A percentile compares a stretch with the other conserved stretches of the same genome.
Evolutionary conservation across 2,113 vertebrate species (phyloP).

Genomic region (Tetraodon nigroviridis): DNA sequence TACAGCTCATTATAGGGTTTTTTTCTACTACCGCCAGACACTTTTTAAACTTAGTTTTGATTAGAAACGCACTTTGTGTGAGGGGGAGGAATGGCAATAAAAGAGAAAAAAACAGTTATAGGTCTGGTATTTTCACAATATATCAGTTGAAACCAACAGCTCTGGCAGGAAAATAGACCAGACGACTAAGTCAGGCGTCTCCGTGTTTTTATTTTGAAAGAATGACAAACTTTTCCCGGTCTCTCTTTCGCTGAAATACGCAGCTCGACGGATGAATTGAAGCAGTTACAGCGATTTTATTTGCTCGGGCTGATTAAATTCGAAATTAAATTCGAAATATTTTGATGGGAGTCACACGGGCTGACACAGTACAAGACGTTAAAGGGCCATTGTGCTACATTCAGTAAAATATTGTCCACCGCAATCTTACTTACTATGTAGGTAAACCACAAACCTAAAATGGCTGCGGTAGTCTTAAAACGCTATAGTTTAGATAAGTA

Average conservation of each 20-base stretch:
- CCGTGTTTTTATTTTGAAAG: conserved; percentile 33
- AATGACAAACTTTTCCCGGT: neutral
- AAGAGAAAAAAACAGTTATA: too few relatives aligned
- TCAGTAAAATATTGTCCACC: neutral
- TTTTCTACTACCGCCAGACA: too few relatives aligned
- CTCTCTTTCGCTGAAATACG: rapidly evolving
- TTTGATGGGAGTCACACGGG: neutral
- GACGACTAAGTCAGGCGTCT: neutral
- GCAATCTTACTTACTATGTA: neutral
- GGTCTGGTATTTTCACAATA: too few relatives aligned
- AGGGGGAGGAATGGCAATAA: too few relatives aligned
- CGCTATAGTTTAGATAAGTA: neutral
- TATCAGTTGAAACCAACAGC: neutral
- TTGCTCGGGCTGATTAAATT: neutral
- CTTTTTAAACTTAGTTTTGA: too few relatives aligned
- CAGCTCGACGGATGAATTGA: conserved; percentile 22
- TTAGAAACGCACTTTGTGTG: too few relatives aligned
- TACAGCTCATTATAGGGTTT: too few relatives aligned
- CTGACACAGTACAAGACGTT: neutral
- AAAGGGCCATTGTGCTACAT: too few relatives aligned
- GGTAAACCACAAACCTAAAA: neutral
- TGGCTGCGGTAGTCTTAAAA: neutral
- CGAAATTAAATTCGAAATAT: neutral
- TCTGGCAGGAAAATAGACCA: neutral
- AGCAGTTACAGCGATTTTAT: neutral